A percentile compares a stretch with the other conserved stretches of the same genome.
These are phyloP conservation scores for Galaxias olidus DNA, from an alignment of 2,797 vertebrate species.

Conservation along the genomic window DNA sequence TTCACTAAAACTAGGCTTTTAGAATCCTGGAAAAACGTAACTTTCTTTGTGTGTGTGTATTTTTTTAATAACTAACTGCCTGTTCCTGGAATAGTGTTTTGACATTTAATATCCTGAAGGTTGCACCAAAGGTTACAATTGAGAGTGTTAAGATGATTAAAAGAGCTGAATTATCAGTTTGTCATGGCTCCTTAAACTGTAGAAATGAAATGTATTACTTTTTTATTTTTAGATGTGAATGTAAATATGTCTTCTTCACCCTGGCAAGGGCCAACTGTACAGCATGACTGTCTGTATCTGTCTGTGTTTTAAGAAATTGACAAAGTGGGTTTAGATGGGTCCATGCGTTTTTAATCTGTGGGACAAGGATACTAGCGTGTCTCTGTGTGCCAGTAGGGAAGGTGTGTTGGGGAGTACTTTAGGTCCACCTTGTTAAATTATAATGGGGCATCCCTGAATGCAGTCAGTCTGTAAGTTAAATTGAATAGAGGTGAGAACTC, in stretches of 20 bases:
- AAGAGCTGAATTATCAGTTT: conserved; percentile 46
- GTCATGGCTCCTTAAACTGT: conserved; percentile 39
- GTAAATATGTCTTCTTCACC: conserved; percentile 64
- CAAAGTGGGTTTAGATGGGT: conserved; percentile 49
- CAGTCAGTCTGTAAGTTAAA: conserved; percentile 15
- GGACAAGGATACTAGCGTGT: conserved; percentile 62
- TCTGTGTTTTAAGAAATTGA: conserved; percentile 20
- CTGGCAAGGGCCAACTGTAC: conserved; percentile 59
- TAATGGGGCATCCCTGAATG: conserved; percentile 45
- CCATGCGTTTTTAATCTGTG: conserved; percentile 56
- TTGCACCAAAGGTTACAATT: conserved; percentile 69
- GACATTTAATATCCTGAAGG: conserved; percentile 44
- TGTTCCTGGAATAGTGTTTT: conserved; percentile 38
- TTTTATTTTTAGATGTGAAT: conserved; percentile 69
- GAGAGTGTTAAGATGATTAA: conserved; percentile 49
- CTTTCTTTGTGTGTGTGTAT: conserved; percentile 11
- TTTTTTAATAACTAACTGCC: conserved; percentile 46
- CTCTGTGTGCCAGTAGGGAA: conserved; percentile 54
- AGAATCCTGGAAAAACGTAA: no score
- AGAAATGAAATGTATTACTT: neutral
- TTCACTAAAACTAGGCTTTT: no score
- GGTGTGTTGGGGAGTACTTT: conserved; percentile 56
- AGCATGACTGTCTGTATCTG: conserved; percentile 57
- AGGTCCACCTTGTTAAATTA: conserved; percentile 43
- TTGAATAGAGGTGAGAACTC: conserved; percentile 20